Evolutionary conservation across 23 tunicate genomes (phyloP).

Genomic region (Pegea sp.): DNA sequence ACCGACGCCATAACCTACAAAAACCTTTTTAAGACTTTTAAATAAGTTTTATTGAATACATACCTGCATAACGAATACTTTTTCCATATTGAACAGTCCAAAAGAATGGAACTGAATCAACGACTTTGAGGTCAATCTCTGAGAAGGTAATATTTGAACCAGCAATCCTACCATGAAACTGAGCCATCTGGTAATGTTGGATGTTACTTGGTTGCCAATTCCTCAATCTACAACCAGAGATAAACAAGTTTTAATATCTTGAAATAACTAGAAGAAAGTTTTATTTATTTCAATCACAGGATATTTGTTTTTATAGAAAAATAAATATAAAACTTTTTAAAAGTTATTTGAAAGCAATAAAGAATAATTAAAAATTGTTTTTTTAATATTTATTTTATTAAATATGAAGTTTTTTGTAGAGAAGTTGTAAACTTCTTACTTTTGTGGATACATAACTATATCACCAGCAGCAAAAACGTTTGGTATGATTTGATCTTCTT

Average conservation of each 20-base stretch:
- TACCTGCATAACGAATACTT: conserved; percentile 72
- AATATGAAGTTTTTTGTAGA: not conserved
- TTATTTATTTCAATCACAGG: not conserved
- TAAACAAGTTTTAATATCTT: no score
- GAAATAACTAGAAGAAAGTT: not conserved
- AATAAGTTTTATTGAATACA: not conserved
- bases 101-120: conserved; percentile 66
- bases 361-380: not conserved
- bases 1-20: conserved; percentile 66
- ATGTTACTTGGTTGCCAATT: conserved; percentile 61
- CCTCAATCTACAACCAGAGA: conserved; percentile 28
- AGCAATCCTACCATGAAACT: conserved; percentile 54
- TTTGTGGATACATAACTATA: conserved; percentile 68
- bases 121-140: conserved; percentile 5
- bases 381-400: not conserved
- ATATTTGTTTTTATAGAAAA: not conserved
- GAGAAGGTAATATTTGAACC: conserved; percentile 46
- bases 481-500: conserved; percentile 10
- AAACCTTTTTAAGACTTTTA: not conserved
- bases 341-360: not conserved
- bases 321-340: not conserved
- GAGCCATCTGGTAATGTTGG: conserved; percentile 96
- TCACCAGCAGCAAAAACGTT: conserved; percentile 86
- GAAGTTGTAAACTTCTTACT: conserved; percentile 15
- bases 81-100: conserved; percentile 86